phyloP scores from a whole-genome alignment of 2,797 vertebrate genomes.

The Sebastes cheni region DNA sequence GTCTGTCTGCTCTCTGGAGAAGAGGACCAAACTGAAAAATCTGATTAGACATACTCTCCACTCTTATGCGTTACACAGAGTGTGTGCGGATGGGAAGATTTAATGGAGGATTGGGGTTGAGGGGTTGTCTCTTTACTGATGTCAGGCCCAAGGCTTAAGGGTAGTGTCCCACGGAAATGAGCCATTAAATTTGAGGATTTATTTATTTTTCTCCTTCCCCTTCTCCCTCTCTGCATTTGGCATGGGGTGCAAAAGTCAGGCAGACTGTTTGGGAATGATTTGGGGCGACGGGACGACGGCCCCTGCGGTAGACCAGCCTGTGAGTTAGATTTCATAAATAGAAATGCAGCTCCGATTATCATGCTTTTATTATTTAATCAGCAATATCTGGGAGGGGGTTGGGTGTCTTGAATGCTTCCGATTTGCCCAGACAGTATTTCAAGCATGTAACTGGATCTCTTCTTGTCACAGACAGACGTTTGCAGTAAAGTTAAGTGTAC shows the following conservation, averaged over 20 bases:
- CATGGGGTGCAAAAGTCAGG: conserved; percentile 51
- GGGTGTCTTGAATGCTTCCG: conserved; percentile 63
- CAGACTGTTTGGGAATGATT: conserved; percentile 67
- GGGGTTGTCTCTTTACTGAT: conserved; percentile 57
- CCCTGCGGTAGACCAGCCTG: conserved; percentile 36
- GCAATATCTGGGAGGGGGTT: conserved; percentile 50
- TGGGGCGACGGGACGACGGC: conserved; percentile 19
- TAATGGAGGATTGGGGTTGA: conserved; percentile 43
- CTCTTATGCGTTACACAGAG: conserved; percentile 23
- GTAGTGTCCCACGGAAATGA: conserved; percentile 79
- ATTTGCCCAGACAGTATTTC: conserved; percentile 50
- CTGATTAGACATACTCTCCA: conserved; percentile 48
- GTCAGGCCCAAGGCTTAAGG: conserved; percentile 64
- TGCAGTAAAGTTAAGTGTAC: conserved; percentile 18
- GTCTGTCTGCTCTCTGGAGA: conserved; percentile 11
- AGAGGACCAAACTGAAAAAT: conserved; percentile 43
- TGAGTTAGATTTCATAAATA: conserved; percentile 61
- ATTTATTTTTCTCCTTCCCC: conserved; percentile 73
- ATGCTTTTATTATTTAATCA: conserved; percentile 70
- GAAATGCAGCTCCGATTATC: conserved; percentile 66
- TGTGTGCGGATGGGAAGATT: conserved; percentile 38
- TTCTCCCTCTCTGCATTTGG: conserved; percentile 60
- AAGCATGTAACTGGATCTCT: conserved; percentile 42
- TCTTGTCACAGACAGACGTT: conserved; percentile 9
- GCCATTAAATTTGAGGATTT: conserved; percentile 75